Conservation (phyloP, 2,888 invertebrate genomes). For the Lasioglossum vierecki region DNA sequence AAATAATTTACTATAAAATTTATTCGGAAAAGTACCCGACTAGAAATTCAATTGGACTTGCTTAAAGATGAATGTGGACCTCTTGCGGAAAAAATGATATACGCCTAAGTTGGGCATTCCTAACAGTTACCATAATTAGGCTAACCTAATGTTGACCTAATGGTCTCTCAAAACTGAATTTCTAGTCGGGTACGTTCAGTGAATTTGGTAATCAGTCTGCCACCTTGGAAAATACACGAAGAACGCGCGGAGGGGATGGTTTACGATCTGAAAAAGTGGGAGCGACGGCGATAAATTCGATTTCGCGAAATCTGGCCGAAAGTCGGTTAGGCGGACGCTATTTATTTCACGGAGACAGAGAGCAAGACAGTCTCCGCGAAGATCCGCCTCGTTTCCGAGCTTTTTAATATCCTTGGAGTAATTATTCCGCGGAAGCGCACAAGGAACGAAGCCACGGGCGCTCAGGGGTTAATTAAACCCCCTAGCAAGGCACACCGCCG, state of each 20-base stretch:
- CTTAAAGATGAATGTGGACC: too few species aligned
- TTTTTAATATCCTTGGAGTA: conserved; percentile 69
- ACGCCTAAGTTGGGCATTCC: too few species aligned
- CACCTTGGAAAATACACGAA: neutral
- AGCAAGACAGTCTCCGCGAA: conserved; percentile 3
- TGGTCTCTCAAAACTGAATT: too few species aligned
- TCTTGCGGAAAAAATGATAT: too few species aligned
- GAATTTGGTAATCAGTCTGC: neutral
- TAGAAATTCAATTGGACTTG: too few species aligned
- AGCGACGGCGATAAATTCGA: neutral
- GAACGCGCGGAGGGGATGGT: neutral
- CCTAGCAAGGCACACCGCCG: conserved; percentile 33
- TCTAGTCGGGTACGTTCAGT: neutral
- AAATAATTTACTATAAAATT: too few species aligned
- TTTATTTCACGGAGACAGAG: conserved; percentile 12
- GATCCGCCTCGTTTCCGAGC: conserved; percentile 32
- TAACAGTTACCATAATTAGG: too few species aligned
- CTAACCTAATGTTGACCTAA: too few species aligned
- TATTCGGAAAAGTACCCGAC: too few species aligned
- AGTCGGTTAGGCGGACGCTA: conserved; percentile 4
- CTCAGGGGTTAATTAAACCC: conserved; percentile 71
- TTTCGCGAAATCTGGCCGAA: neutral
- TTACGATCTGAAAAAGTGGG: neutral
- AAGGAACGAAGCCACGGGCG: conserved; percentile 57
- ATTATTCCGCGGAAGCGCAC: conserved; percentile 64